These are phyloP conservation scores for Mustela nigripes DNA, from an alignment of 2,113 vertebrate species.

Conservation along the genomic window DNA sequence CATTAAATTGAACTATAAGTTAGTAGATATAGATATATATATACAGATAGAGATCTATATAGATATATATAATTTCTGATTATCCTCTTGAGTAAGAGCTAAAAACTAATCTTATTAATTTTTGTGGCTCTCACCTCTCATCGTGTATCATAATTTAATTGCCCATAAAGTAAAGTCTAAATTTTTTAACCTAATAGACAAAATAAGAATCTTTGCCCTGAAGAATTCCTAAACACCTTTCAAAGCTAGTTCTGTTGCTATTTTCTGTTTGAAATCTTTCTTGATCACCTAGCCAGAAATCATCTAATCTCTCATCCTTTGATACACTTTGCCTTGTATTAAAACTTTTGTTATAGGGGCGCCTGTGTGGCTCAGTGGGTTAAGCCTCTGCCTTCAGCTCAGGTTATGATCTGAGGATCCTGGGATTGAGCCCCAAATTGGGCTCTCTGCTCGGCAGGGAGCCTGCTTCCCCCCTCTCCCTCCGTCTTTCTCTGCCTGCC, in stretches of 20 bases:
- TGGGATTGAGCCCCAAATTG: too few species aligned
- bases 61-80: neutral
- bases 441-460: too few species aligned
- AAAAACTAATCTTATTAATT: neutral
- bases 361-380: too few species aligned
- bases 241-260: neutral
- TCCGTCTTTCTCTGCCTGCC: too few species aligned
- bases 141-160: neutral
- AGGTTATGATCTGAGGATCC: too few species aligned
- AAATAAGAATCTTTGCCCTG: neutral
- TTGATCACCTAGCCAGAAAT: neutral
- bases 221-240: slow-evolving; percentile 22
- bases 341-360: neutral
- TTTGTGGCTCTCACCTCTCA: slow-evolving; percentile 19
- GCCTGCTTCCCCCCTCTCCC: too few species aligned
- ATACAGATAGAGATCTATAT: neutral
- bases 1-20: slow-evolving; percentile 2
- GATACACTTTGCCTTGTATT: neutral
- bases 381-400: too few species aligned
- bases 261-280: slow-evolving; percentile 25
- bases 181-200: slow-evolving; percentile 51
- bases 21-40: neutral
- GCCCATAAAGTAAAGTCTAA: neutral
- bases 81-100: slow-evolving; percentile 18
- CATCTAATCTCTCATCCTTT: neutral